Percentiles rank a stretch among this genome's conserved stretches.
These are phyloP conservation scores for Hypomecis punctinalis DNA, from an alignment of 2,888 invertebrate species.

Conservation along the genomic window DNA sequence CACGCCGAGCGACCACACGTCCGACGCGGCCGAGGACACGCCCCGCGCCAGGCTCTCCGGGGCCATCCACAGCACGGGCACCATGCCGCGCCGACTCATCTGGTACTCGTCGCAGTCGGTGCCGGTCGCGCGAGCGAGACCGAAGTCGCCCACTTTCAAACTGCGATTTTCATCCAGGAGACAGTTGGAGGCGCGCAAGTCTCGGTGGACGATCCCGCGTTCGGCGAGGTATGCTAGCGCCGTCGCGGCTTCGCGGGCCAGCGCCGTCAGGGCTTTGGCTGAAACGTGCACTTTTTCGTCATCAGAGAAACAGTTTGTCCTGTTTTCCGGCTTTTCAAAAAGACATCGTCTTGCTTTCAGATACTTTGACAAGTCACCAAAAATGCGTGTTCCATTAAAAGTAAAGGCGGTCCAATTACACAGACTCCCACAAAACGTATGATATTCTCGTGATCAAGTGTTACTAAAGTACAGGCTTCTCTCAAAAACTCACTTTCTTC, in stretches of 20 bases:
- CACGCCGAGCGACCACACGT: constrained; percentile 95
- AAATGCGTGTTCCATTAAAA: constrained; percentile 96
- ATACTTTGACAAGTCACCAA: constrained; percentile 95
- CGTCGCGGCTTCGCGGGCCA: constrained; percentile 56
- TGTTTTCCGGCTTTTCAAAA: constrained; percentile 83
- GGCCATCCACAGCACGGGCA: constrained; percentile 96
- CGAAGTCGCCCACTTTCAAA: constrained; percentile 93
- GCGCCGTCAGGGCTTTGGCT: constrained; percentile 58
- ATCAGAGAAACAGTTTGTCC: constrained; percentile 84
- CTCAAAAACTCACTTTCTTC: constrained; percentile 90
- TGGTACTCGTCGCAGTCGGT: constrained; percentile 89
- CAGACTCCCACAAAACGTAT: constrained; percentile 91
- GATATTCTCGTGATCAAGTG: constrained; percentile 94
- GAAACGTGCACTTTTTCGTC: constrained; percentile 51
- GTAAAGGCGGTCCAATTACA: constrained; percentile 91
- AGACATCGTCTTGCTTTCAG: constrained; percentile 89
- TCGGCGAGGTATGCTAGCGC: constrained; percentile 87
- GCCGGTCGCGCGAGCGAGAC: constrained; percentile 92
- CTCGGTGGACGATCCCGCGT: constrained; percentile 93
- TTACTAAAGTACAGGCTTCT: constrained; percentile 95
- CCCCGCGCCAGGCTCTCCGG: constrained; percentile 93
- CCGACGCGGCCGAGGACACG: constrained; percentile 92
- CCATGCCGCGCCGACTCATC: constrained; percentile 90
- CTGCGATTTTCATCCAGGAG: constrained; percentile 89
- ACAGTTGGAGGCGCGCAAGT: constrained; percentile 92